Percentiles rank a stretch among this genome's conserved stretches.
phyloP scores from a whole-genome alignment of 2,888 invertebrate genomes.

The Drosophila putrida region DNA sequence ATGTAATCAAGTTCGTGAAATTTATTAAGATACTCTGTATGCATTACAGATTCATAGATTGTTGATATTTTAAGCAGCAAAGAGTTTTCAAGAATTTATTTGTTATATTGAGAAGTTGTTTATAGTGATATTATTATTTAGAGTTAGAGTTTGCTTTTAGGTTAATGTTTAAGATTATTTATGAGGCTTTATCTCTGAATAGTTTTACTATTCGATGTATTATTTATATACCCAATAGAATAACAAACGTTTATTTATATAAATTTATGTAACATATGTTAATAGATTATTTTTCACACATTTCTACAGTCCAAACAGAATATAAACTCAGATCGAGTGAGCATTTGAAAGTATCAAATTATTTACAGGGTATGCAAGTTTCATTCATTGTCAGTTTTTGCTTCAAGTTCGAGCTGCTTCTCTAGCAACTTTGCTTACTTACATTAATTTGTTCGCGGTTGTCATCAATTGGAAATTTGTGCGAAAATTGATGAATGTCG shows the following conservation, averaged over 20 bases:
- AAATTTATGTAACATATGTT: too few species aligned
- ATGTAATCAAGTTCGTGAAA: not conserved
- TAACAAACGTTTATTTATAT: not conserved
- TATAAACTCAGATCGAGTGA: not conserved
- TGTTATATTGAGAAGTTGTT: too few species aligned
- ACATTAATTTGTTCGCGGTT: slow-evolving; percentile 1
- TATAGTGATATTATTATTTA: too few species aligned
- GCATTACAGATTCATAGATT: not conserved
- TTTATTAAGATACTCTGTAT: not conserved
- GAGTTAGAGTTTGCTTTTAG: too few species aligned
- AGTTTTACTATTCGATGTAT: too few species aligned
- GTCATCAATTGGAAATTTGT: slow-evolving; percentile 31
- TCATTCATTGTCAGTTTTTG: not conserved
- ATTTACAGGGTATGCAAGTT: not conserved
- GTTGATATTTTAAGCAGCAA: not conserved
- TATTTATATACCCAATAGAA: too few species aligned
- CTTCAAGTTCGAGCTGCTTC: not conserved
- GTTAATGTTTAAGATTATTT: not conserved
- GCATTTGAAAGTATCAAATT: not conserved
- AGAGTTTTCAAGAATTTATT: too few species aligned
- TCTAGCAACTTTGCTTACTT: slow-evolving; percentile 12
- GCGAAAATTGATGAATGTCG: slow-evolving; percentile 27
- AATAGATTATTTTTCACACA: too few species aligned
- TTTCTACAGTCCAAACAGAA: not conserved
- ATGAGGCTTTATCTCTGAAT: not conserved